These are phyloP conservation scores for Heterohyrax brucei DNA, from an alignment of 2,797 vertebrate genomes.

Conservation along the genomic window DNA sequence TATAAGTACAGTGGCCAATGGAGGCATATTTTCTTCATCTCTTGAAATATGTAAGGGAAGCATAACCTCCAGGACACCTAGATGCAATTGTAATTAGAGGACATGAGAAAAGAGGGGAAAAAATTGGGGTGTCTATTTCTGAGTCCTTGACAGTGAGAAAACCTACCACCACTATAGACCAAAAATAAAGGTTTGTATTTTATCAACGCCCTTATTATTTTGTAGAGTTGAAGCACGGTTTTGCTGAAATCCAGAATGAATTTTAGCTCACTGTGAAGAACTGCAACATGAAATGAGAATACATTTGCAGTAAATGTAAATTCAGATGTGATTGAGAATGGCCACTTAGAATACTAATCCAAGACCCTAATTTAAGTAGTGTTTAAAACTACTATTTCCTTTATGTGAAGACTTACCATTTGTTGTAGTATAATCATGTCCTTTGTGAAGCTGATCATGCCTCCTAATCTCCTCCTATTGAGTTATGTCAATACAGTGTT, in stretches of 20 bases:
- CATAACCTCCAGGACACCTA: conserved; percentile 29
- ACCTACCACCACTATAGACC: background rate
- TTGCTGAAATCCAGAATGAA: conserved; percentile 27
- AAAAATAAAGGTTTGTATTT: conserved; percentile 6
- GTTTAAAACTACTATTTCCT: background rate
- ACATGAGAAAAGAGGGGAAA: background rate
- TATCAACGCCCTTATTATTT: background rate
- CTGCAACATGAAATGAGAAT: background rate
- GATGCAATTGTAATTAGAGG: conserved; percentile 41
- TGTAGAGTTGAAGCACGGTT: conserved; percentile 14
- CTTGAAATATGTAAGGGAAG: conserved; percentile 61
- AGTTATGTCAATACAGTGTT: background rate
- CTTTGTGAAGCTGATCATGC: background rate
- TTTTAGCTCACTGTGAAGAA: background rate
- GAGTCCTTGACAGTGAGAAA: background rate
- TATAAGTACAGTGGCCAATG: conserved; percentile 86
- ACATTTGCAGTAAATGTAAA: background rate
- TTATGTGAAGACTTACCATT: background rate
- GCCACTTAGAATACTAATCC: background rate
- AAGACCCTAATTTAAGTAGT: background rate
- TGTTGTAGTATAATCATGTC: too few relatives aligned
- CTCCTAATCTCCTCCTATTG: background rate
- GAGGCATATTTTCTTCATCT: conserved; percentile 82
- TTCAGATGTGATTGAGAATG: background rate
- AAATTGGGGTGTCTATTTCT: background rate